These are phyloP conservation scores for Carassius carassius DNA, from an alignment of 2,113 vertebrate genomes.

Conservation along the genomic window DNA sequence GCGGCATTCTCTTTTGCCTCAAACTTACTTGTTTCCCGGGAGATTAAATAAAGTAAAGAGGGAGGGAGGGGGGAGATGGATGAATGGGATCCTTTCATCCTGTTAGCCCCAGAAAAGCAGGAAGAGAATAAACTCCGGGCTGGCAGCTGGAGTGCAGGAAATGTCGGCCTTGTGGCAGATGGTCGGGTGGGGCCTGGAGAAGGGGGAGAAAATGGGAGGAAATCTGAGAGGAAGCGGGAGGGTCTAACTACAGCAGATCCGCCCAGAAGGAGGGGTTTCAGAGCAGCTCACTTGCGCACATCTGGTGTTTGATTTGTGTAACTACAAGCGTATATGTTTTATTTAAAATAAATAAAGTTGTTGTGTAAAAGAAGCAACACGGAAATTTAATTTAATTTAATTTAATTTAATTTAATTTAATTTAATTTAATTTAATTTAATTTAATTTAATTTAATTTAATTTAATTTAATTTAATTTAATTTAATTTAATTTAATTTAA, in stretches of 20 bases:
- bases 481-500: background rate
- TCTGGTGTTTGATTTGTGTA: constrained; percentile 56
- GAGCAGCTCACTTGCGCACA: constrained; percentile 59
- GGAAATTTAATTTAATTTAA: too few species aligned
- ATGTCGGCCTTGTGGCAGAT: constrained; percentile 59
- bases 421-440: background rate
- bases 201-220: constrained; percentile 48
- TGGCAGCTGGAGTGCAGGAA: constrained; percentile 58
- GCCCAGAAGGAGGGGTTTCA: constrained; percentile 43
- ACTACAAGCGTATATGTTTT: constrained; percentile 40
- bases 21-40: constrained; percentile 44
- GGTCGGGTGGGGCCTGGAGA: constrained; percentile 59
- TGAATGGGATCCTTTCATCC: constrained; percentile 60
- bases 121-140: constrained; percentile 36
- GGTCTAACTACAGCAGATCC: background rate
- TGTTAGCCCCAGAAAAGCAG: constrained; percentile 55
- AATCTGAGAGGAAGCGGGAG: constrained; percentile 52
- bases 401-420: background rate
- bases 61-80: constrained; percentile 17
- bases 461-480: background rate
- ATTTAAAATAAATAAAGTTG: background rate
- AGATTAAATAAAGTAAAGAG: constrained; percentile 51
- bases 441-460: background rate
- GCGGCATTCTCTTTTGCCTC: constrained; percentile 33
- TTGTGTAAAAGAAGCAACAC: background rate